phyloP scores from a whole-genome alignment of 2,113 vertebrate genomes.

The Protobothrops mucrosquamatus region DNA sequence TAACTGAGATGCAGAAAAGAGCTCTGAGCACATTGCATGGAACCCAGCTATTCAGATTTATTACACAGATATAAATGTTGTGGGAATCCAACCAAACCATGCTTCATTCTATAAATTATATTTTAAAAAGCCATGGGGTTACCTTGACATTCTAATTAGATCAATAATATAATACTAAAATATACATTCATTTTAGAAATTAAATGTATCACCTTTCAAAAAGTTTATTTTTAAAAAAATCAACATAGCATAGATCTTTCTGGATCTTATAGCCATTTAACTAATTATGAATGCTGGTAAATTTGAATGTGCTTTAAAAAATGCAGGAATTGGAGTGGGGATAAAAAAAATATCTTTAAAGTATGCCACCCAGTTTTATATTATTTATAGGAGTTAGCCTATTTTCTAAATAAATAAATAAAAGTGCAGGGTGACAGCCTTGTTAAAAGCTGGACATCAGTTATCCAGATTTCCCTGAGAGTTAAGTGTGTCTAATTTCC shows the following conservation, averaged over 20 bases:
- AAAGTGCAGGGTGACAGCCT: background rate
- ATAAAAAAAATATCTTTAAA: background rate
- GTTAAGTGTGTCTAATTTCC: background rate
- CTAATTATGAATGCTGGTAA: background rate
- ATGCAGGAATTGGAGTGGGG: background rate
- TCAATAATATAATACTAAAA: background rate
- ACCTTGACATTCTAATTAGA: background rate
- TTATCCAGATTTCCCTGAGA: background rate
- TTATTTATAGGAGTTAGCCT: background rate
- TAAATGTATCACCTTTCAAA: background rate
- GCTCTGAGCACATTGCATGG: background rate
- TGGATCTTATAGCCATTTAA: too few species aligned
- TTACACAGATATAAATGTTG: background rate
- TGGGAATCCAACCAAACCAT: background rate
- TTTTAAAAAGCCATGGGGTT: background rate
- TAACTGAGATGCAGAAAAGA: background rate
- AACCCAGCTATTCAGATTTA: background rate
- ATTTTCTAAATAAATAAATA: background rate
- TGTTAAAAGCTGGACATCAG: background rate
- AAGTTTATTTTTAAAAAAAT: background rate
- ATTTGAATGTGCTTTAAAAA: background rate
- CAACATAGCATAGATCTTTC: background rate
- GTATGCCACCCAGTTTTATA: background rate
- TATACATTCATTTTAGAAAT: background rate
- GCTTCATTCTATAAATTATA: background rate